Evolutionary conservation across 1,140 invertebrate species (phyloP).

Genomic region (Eumaeus atala): DNA sequence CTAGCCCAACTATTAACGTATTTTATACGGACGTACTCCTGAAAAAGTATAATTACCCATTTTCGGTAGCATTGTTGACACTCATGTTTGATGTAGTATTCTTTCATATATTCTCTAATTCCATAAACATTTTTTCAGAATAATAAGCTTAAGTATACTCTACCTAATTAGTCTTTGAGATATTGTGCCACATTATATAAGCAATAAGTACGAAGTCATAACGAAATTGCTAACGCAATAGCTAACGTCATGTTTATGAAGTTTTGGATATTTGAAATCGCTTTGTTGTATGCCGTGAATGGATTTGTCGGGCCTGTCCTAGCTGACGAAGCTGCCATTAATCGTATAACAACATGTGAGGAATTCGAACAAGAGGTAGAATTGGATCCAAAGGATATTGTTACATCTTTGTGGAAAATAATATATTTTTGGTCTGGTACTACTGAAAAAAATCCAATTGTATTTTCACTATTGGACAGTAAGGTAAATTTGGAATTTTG

Average conservation of each 20-base stretch:
- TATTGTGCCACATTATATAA: background rate
- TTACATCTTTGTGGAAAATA: constrained; percentile 58
- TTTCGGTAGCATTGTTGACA: too few relatives aligned
- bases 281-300: constrained; percentile 29
- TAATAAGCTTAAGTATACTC: too few relatives aligned
- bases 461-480: constrained; percentile 44
- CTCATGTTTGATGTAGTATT: too few relatives aligned
- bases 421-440: constrained; percentile 55
- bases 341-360: constrained; percentile 44
- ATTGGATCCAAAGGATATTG: constrained; percentile 40
- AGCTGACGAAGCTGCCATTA: constrained; percentile 6
- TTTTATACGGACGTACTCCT: too few relatives aligned
- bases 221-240: constrained; percentile 6
- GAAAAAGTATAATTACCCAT: too few relatives aligned
- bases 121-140: too few relatives aligned
- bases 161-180: background rate
- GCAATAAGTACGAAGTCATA: background rate
- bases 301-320: constrained; percentile 2
- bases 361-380: constrained; percentile 44
- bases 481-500: too few relatives aligned
- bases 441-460: constrained; percentile 43
- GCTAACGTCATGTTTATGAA: background rate
- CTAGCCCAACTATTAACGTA: too few relatives aligned
- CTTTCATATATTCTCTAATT: too few relatives aligned
- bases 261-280: constrained; percentile 39